Base-by-base conservation (phyloP, 1,140 invertebrate species). In the Mesaphorura yosii region DNA sequence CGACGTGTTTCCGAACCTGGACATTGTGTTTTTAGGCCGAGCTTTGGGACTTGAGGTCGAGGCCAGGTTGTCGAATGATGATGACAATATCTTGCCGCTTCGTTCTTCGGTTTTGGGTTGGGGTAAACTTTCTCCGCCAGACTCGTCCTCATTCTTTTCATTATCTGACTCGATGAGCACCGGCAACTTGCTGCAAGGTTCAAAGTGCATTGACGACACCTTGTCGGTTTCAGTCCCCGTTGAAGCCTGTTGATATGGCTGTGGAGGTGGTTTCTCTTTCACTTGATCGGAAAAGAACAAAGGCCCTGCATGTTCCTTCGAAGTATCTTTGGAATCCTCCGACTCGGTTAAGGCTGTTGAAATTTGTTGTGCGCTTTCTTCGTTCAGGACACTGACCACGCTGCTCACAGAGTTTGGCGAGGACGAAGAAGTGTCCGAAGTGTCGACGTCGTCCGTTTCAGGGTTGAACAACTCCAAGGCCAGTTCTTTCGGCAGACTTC, bases 401-500 rank as follows among this genome's bases (percentile, higher is more conserved):
- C 84, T 87, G 54, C 85, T 84, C 1, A 83, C 78, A 2, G 86
- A 89, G 65, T 89, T 84, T 2, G 86, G 86, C 0, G 86, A 88
- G 2, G 84, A 79, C 19, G 84, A 84, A 58, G 83, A 86, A 1
- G 84, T 88, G 66, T 90, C 87, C 62, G 84, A 88, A 1, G 60
- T 57, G 65, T 90, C 88, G 67, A 88, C 76, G 64, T 91, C 88
- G 66, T 91, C 88, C 6, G 82, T 88, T 64, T 88, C 87, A 1
- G 87, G 88, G 70, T 91, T 90, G 64, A 88, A 91, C 5, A 90
- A 69, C 66, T 90, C 88, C 46, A 89, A 68, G 1, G 83, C 83
- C 49, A 88, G 71, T 14, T 88, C 66, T 49, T 82, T 79, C 0
- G 84, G 84, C 29, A 82, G 72, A 26, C 63, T 65, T 6, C 62